phyloP scores from a whole-genome alignment of 2,797 vertebrate genomes.

The Leptodactylus fallax region DNA sequence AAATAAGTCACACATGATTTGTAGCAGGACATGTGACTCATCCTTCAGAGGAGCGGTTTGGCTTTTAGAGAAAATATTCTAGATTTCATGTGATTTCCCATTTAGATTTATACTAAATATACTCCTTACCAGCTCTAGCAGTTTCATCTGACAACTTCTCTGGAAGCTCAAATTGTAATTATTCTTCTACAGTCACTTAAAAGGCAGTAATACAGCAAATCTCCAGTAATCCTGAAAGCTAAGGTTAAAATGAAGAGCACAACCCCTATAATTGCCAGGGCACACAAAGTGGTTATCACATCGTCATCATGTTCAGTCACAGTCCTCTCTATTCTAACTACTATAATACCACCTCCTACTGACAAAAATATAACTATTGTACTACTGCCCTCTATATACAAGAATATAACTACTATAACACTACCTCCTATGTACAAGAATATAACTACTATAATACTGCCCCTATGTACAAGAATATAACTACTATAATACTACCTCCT shows the following conservation, averaged over 20 bases:
- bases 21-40: neutral
- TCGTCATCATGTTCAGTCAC: neutral
- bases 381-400: neutral
- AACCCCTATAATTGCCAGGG: too few species aligned
- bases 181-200: neutral
- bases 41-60: neutral
- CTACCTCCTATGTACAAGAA: neutral
- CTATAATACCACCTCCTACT: neutral
- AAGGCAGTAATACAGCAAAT: neutral
- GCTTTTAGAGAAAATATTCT: neutral
- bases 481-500: slow-evolving; percentile 8
- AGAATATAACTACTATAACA: slow-evolving; percentile 11
- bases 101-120: neutral
- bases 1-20: slow-evolving; percentile 32
- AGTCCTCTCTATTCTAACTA: neutral
- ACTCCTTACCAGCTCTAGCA: neutral
- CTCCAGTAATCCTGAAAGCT: neutral
- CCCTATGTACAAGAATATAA: neutral
- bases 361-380: neutral
- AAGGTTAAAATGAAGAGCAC: too few species aligned
- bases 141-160: neutral
- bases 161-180: neutral
- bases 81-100: slow-evolving; percentile 4
- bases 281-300: neutral
- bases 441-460: slow-evolving; percentile 1